Evolutionary conservation across 1,140 invertebrate species (phyloP).

Genomic region (Araneus ventricosus): DNA sequence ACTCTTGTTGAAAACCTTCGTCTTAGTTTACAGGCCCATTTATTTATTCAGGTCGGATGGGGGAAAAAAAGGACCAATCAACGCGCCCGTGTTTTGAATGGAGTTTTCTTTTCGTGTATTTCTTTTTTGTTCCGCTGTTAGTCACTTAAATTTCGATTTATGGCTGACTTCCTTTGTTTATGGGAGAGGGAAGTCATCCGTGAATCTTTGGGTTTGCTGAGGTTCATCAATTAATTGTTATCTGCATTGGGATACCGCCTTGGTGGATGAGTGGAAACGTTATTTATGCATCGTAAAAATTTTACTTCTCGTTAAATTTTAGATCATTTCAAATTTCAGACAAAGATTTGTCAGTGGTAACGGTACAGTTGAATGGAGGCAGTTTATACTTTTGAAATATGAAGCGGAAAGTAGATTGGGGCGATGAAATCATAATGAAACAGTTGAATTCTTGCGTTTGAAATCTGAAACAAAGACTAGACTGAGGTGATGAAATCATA

Average conservation of each 20-base stretch:
- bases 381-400: too few species aligned
- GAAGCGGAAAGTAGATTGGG: too few species aligned
- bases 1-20: conserved; percentile 25
- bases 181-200: background rate
- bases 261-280: background rate
- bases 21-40: conserved; percentile 66
- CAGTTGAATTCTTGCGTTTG: too few species aligned
- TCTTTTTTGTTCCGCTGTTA: background rate
- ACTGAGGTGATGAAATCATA: too few species aligned
- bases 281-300: too few species aligned
- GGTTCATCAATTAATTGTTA: conserved; percentile 7
- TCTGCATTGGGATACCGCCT: background rate
- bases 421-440: too few species aligned
- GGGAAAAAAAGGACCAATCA: conserved; percentile 33
- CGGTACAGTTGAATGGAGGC: too few species aligned
- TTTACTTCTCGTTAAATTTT: too few species aligned
- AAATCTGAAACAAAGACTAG: too few species aligned
- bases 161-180: conserved; percentile 31
- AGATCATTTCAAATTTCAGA: too few species aligned
- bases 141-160: conserved; percentile 47
- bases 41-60: conserved; percentile 51
- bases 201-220: background rate
- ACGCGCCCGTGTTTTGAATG: background rate
- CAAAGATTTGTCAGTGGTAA: too few species aligned
- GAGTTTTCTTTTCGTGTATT: background rate